Evolutionary conservation across 1,140 invertebrate genomes (phyloP).

Genomic region (Meteorus sp.): DNA sequence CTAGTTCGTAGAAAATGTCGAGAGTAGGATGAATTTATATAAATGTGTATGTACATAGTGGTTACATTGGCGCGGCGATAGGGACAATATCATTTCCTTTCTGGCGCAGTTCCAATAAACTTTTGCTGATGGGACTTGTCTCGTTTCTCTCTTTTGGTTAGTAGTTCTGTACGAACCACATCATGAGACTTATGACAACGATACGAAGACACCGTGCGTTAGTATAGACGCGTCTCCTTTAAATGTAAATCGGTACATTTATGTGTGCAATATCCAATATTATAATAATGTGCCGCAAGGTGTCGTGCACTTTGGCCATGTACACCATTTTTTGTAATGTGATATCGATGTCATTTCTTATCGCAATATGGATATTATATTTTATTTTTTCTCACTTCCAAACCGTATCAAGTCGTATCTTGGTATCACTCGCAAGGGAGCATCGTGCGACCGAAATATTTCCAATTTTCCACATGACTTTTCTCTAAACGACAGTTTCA

Average conservation of each 20-base stretch:
- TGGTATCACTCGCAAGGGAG: background rate
- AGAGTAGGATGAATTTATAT: background rate
- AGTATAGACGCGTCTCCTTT: slow-evolving; percentile 14
- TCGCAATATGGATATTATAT: no score
- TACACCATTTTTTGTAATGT: slow-evolving; percentile 4
- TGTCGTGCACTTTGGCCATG: slow-evolving; percentile 19
- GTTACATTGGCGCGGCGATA: slow-evolving; percentile 9
- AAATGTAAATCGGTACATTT: slow-evolving; percentile 35
- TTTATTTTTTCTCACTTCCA: no score
- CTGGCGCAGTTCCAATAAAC: slow-evolving; percentile 32
- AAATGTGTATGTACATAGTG: background rate
- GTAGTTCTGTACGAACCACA: no score
- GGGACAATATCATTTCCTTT: slow-evolving; percentile 30
- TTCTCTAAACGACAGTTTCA: background rate
- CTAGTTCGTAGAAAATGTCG: background rate
- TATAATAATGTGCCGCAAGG: slow-evolving; percentile 29
- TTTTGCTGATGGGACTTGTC: slow-evolving; percentile 21
- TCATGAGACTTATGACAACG: no score
- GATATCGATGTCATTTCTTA: slow-evolving; percentile 18
- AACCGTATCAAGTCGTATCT: background rate
- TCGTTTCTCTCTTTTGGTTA: no score
- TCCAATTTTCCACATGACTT: slow-evolving; percentile 16
- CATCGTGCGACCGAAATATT: slow-evolving; percentile 14
- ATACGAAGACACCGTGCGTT: slow-evolving; percentile 10
- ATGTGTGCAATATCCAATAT: slow-evolving; percentile 34